Percentiles rank a stretch among this genome's conserved stretches.
phyloP scores from a whole-genome alignment of 2,113 vertebrate species.

The Nesogale talazaci region DNA sequence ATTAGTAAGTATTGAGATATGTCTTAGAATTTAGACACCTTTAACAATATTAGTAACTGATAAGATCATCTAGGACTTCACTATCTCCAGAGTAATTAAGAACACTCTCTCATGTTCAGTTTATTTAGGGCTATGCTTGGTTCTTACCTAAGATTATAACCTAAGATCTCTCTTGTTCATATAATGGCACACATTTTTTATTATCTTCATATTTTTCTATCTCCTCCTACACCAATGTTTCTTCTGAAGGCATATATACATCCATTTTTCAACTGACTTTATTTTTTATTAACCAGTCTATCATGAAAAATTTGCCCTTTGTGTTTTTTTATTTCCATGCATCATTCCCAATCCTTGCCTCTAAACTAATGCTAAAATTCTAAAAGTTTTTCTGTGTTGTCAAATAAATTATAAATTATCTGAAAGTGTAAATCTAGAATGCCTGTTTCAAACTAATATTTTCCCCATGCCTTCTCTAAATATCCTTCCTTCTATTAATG shows the following conservation, averaged over 20 bases:
- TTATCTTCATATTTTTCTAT: not conserved
- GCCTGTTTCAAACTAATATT: not conserved
- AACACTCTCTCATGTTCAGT: not conserved
- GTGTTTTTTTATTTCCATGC: not conserved
- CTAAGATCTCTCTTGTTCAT: conserved; percentile 12
- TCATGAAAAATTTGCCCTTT: not conserved
- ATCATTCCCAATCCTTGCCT: not conserved
- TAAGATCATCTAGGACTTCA: not conserved
- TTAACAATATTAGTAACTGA: not conserved
- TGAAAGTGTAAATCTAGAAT: not conserved
- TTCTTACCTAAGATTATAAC: not conserved
- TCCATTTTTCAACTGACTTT: not conserved
- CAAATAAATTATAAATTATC: not conserved
- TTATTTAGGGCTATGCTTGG: not conserved
- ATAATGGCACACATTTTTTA: not conserved
- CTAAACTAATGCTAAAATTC: not conserved
- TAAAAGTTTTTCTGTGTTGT: conserved; percentile 20
- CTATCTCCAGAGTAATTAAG: too few relatives aligned
- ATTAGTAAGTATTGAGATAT: not conserved
- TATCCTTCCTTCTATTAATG: not conserved
- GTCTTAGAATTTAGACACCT: not conserved
- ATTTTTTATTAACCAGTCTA: not conserved
- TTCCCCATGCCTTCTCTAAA: not conserved
- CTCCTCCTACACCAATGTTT: not conserved
- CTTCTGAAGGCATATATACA: not conserved